These are phyloP conservation scores for Sericinus montela DNA, from an alignment of 2,888 invertebrate species.

Conservation along the genomic window DNA sequence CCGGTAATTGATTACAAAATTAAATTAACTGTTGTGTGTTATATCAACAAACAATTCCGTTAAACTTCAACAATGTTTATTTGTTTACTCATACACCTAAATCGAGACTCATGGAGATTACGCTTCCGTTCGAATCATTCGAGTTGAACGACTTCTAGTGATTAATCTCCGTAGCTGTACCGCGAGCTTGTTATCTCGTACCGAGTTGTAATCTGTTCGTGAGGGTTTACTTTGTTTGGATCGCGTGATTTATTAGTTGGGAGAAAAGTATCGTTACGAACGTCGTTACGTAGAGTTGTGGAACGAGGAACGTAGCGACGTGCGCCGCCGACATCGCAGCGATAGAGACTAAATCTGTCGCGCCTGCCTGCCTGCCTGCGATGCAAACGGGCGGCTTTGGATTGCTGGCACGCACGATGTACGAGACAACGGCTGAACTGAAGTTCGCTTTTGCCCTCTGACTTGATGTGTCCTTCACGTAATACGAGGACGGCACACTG, in stretches of 20 bases:
- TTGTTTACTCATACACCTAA: conserved; percentile 63
- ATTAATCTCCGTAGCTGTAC: conserved; percentile 59
- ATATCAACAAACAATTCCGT: conserved; percentile 58
- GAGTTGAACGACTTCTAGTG: conserved; percentile 50
- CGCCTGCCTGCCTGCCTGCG: background rate
- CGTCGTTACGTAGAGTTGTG: conserved; percentile 47
- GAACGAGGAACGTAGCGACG: conserved; percentile 48
- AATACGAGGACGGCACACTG: conserved; percentile 51
- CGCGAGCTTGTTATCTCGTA: conserved; percentile 63
- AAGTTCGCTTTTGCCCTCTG: conserved; percentile 40
- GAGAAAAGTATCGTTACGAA: conserved; percentile 61
- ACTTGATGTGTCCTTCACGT: conserved; percentile 31
- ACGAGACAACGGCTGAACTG: conserved; percentile 42
- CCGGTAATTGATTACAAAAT: conserved; percentile 35
- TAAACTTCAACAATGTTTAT: conserved; percentile 63
- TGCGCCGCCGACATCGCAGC: conserved; percentile 64
- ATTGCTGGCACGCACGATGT: conserved; percentile 46
- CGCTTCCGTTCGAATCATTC: conserved; percentile 49
- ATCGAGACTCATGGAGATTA: conserved; percentile 52
- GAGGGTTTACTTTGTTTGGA: conserved; percentile 58
- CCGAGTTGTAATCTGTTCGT: conserved; percentile 65
- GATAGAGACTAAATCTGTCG: conserved; percentile 52
- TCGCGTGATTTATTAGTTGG: conserved; percentile 67
- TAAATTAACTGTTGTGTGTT: conserved; percentile 37
- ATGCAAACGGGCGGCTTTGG: conserved; percentile 36